phyloP scores from a whole-genome alignment of 2,888 invertebrate species.

The Azorinus chamasolen region DNA sequence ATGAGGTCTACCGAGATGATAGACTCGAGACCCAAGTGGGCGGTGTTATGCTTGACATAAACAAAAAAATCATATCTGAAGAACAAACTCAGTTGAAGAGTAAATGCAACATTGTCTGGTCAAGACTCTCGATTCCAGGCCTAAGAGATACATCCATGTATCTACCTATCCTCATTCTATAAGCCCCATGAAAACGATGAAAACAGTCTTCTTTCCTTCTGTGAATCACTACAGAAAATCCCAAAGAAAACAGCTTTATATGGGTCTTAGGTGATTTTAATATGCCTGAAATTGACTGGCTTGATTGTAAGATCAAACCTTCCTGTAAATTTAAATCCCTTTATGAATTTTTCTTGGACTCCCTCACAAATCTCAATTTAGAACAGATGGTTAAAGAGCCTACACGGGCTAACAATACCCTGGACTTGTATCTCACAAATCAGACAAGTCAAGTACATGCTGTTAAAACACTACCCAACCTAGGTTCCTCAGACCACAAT shows the following conservation, averaged over 20 bases:
- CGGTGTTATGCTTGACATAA: slow-evolving; percentile 21
- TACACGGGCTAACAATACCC: slow-evolving; percentile 13
- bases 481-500: slow-evolving; percentile 13
- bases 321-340: not conserved
- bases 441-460: slow-evolving; percentile 6
- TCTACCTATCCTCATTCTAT: slow-evolving; percentile 4
- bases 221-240: slow-evolving; percentile 11
- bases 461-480: slow-evolving; percentile 10
- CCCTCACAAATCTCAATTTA: not conserved
- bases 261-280: slow-evolving; percentile 25
- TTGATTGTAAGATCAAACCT: not conserved
- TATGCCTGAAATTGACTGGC: slow-evolving; percentile 15
- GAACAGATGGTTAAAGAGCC: slow-evolving; percentile 18
- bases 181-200: slow-evolving; percentile 25
- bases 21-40: not conserved
- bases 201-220: slow-evolving; percentile 5
- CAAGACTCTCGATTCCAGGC: slow-evolving; percentile 3
- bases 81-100: slow-evolving; percentile 24
- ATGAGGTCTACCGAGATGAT: slow-evolving; percentile 12
- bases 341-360: slow-evolving; percentile 3
- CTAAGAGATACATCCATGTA: not conserved
- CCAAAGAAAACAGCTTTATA: slow-evolving; percentile 11
- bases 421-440: slow-evolving; percentile 38
- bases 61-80: slow-evolving; percentile 2
- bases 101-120: slow-evolving; percentile 15